A percentile compares a stretch with the other conserved stretches of the same genome.
These are phyloP conservation scores for Hydroisotoma schaefferi DNA, from an alignment of 2,888 invertebrate genomes.

Conservation along the genomic window DNA sequence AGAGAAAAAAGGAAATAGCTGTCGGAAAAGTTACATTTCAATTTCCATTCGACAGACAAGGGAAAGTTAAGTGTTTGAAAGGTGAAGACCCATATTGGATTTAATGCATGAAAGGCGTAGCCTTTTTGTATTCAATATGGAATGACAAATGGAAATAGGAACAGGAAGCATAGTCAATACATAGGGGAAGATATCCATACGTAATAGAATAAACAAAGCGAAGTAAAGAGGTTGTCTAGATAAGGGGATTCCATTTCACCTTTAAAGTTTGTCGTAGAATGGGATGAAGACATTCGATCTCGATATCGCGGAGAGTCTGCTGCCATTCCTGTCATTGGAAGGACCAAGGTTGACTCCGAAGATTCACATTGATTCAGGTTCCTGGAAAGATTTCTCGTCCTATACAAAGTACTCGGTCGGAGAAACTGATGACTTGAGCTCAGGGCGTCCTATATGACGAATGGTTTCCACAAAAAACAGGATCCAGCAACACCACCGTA, in stretches of 20 bases:
- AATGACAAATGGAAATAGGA: conserved; percentile 4
- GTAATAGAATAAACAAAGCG: not conserved
- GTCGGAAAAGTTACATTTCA: too few species aligned
- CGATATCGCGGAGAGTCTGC: conserved; percentile 37
- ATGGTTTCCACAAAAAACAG: too few species aligned
- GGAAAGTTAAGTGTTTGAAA: too few species aligned
- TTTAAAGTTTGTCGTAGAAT: conserved; percentile 40
- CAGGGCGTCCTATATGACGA: conserved; percentile 41
- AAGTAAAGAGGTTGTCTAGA: too few species aligned
- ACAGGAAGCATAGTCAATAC: not conserved
- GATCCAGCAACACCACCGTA: too few species aligned
- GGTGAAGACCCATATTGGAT: too few species aligned
- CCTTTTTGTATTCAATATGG: not conserved
- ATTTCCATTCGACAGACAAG: too few species aligned
- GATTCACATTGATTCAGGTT: conserved; percentile 48
- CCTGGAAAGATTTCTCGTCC: conserved; percentile 46
- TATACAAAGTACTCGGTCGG: conserved; percentile 47
- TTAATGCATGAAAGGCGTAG: too few species aligned
- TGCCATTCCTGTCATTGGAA: conserved; percentile 25
- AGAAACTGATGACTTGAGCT: conserved; percentile 46
- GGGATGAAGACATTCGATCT: conserved; percentile 37
- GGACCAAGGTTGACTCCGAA: conserved; percentile 44
- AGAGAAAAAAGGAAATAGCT: too few species aligned
- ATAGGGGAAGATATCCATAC: not conserved
- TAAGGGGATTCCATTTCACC: conserved; percentile 30